phyloP scores from a whole-genome alignment of 2,113 vertebrate genomes.

The Lophochroa leadbeateri region DNA sequence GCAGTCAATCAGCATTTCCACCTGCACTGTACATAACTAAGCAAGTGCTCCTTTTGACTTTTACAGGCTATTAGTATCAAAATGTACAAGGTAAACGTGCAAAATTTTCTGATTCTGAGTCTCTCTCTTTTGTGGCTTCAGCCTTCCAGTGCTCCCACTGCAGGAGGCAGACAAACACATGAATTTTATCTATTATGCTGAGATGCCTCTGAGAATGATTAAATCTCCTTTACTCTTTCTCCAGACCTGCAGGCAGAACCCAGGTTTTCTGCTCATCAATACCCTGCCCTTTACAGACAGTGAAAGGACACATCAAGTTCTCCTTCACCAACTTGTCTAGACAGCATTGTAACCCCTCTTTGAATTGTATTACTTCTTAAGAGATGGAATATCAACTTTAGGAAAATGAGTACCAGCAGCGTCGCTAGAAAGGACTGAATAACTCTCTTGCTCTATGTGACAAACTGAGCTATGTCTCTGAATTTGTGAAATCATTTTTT shows the following conservation, averaged over 20 bases:
- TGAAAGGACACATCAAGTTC: not conserved
- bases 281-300: not conserved
- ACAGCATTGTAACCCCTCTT: not conserved
- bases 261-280: not conserved
- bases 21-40: not conserved
- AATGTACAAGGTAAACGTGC: not conserved
- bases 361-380: not conserved
- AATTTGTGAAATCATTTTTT: not conserved
- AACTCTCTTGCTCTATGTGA: not conserved
- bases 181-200: not conserved
- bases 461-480: not conserved
- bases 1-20: not conserved
- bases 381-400: not conserved
- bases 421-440: not conserved
- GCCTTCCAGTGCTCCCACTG: not conserved
- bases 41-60: not conserved
- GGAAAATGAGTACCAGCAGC: not conserved
- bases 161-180: conserved; percentile 8
- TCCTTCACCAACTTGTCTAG: not conserved
- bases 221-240: not conserved
- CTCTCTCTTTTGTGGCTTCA: not conserved
- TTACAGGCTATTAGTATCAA: not conserved
- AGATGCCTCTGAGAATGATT: not conserved
- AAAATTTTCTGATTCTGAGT: not conserved
- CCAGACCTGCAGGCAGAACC: not conserved